These are phyloP conservation scores for Uropetala carovei DNA, from an alignment of 2,888 invertebrate genomes.

Conservation along the genomic window DNA sequence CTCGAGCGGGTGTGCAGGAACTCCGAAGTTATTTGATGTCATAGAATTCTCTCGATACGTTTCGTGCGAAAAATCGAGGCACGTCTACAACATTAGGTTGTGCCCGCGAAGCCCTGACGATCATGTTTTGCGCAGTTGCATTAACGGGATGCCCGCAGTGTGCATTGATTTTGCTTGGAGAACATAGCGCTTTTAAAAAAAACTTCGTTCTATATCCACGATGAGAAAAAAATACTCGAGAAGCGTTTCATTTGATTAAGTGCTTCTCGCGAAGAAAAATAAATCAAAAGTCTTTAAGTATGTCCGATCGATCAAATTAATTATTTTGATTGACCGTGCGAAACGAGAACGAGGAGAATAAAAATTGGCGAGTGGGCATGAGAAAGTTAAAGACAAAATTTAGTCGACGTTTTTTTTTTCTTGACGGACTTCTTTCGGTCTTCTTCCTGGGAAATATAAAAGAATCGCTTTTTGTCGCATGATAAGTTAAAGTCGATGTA, in stretches of 20 bases:
- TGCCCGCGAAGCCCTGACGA: background rate
- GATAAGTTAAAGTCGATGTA: too few species aligned
- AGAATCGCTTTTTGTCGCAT: too few species aligned
- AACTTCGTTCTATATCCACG: background rate
- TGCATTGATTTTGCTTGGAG: constrained; percentile 5
- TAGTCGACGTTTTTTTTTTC: too few species aligned
- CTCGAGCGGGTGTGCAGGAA: too few species aligned
- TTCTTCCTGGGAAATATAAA: too few species aligned
- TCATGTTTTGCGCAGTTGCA: background rate
- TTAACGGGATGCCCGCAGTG: background rate
- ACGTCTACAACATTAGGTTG: background rate
- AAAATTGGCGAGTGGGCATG: too few species aligned
- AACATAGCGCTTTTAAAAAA: background rate
- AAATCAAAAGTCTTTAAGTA: background rate
- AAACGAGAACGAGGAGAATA: background rate
- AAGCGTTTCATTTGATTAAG: background rate
- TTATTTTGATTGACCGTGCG: background rate
- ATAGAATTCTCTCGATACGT: too few species aligned
- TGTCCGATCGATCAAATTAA: background rate
- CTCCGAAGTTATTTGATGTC: too few species aligned
- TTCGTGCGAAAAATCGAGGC: too few species aligned
- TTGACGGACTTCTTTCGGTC: too few species aligned
- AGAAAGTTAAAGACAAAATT: too few species aligned
- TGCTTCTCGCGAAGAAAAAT: background rate
- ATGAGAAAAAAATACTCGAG: background rate